phyloP scores from a whole-genome alignment of 2,113 vertebrate genomes.

The Megaceryle torquata region DNA sequence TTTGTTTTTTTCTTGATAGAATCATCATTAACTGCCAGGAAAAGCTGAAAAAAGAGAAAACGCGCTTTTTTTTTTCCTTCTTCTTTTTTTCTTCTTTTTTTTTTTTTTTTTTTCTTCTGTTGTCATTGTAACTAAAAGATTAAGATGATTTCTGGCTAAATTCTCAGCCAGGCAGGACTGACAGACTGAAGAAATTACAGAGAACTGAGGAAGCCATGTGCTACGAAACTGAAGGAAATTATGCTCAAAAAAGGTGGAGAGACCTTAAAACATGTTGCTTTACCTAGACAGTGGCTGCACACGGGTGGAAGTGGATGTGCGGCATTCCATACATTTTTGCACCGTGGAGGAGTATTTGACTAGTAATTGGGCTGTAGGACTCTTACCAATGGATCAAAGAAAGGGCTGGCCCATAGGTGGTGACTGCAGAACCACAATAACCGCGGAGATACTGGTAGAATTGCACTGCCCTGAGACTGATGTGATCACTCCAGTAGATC shows the following conservation, averaged over 20 bases:
- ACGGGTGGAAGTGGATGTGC: not conserved
- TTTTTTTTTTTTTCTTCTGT: not conserved
- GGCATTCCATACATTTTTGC: not conserved
- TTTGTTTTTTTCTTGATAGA: not conserved
- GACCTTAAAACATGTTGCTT: not conserved
- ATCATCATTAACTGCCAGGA: not conserved
- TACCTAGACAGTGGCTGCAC: not conserved
- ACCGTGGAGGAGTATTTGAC: not conserved
- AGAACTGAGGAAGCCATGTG: not conserved
- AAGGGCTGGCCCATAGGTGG: not conserved
- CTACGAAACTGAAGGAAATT: not conserved
- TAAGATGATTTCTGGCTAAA: not conserved
- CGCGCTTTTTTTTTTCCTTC: not conserved
- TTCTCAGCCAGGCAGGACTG: not conserved
- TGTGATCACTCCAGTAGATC: not conserved
- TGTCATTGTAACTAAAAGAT: not conserved
- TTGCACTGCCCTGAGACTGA: not conserved
- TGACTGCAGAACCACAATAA: accelerated
- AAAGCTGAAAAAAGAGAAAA: not conserved
- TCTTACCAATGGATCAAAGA: not conserved
- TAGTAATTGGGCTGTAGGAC: not conserved
- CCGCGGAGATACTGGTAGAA: accelerated
- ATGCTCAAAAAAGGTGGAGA: not conserved
- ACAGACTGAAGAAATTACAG: not conserved
- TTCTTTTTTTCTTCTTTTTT: no score